These are phyloP conservation scores for Trichomalopsis sarcophagae DNA, from an alignment of 1,140 invertebrate genomes.

Conservation along the genomic window DNA sequence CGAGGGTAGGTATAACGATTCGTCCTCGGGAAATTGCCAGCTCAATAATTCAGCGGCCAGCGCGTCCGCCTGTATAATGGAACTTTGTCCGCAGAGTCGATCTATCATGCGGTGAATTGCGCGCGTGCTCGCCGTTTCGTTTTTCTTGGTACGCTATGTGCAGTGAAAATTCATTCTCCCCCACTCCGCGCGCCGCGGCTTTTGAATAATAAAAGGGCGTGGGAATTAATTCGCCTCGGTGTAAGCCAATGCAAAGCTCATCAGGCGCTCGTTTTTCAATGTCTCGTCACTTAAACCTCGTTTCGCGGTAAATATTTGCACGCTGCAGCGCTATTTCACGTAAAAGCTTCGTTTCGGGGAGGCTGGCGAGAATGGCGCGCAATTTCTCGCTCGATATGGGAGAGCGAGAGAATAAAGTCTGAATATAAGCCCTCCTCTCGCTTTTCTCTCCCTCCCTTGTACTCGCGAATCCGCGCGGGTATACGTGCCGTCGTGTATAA, in stretches of 20 bases:
- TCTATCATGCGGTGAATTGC: constrained; percentile 73
- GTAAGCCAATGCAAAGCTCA: not conserved
- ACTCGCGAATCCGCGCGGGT: not conserved
- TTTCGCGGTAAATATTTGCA: constrained; percentile 39
- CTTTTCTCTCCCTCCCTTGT: not conserved
- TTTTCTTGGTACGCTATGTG: not conserved
- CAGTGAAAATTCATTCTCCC: not conserved
- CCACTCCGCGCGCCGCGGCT: not conserved
- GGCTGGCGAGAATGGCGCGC: too few relatives aligned
- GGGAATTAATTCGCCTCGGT: not conserved
- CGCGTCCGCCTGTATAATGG: constrained; percentile 63
- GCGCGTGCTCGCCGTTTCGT: constrained; percentile 60
- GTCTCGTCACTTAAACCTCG: constrained; percentile 28
- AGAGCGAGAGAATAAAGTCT: not conserved
- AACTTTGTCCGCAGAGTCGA: constrained; percentile 70
- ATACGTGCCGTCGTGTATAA: not conserved
- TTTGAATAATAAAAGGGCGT: not conserved
- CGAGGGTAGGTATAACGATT: constrained; percentile 62
- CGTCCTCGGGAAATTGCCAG: constrained; percentile 66
- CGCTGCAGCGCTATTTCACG: constrained; percentile 20
- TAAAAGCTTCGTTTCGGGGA: too few relatives aligned
- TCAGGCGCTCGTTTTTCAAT: constrained; percentile 25
- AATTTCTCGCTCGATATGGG: not conserved
- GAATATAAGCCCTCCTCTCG: not conserved
- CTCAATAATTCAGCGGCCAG: constrained; percentile 71